These are phyloP conservation scores for Podarcis cretensis DNA, from an alignment of 2,113 vertebrate species.

Conservation along the genomic window DNA sequence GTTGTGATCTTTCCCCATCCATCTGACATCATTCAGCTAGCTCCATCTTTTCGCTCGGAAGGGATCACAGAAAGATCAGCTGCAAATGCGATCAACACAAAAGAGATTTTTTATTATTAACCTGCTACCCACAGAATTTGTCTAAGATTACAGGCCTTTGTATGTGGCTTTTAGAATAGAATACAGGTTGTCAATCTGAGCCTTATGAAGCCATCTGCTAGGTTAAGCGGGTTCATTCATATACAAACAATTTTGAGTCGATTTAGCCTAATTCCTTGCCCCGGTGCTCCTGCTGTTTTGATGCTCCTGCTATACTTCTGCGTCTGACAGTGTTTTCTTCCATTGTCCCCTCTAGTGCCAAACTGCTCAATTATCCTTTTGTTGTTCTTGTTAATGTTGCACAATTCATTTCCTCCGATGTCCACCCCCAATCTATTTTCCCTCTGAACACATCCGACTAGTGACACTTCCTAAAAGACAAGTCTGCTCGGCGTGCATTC, in stretches of 20 bases:
- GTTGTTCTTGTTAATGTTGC: not conserved
- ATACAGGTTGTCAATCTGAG: not conserved
- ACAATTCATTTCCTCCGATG: not conserved
- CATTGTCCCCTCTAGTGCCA: not conserved
- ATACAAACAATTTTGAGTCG: not conserved
- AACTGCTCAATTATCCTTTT: constrained; percentile 5
- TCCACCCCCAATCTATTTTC: not conserved
- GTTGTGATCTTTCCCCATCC: not conserved
- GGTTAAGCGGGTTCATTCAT: constrained; percentile 19
- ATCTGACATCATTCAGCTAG: not conserved
- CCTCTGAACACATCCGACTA: not conserved
- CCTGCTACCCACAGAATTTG: not conserved
- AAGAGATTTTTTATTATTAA: not conserved
- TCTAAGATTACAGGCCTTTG: not conserved
- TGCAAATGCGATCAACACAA: constrained; percentile 10
- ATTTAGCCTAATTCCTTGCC: constrained; percentile 5
- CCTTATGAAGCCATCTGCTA: not conserved
- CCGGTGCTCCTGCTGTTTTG: not conserved
- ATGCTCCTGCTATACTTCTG: constrained; percentile 2
- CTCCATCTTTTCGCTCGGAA: not conserved
- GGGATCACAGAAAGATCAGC: constrained; percentile 4
- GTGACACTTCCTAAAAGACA: not conserved
- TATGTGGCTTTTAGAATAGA: not conserved
- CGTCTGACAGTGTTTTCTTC: not conserved
- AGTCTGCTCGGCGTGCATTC: not conserved